These are phyloP conservation scores for Caiman crocodilus DNA, from an alignment of 2,797 vertebrate species.

Conservation along the genomic window DNA sequence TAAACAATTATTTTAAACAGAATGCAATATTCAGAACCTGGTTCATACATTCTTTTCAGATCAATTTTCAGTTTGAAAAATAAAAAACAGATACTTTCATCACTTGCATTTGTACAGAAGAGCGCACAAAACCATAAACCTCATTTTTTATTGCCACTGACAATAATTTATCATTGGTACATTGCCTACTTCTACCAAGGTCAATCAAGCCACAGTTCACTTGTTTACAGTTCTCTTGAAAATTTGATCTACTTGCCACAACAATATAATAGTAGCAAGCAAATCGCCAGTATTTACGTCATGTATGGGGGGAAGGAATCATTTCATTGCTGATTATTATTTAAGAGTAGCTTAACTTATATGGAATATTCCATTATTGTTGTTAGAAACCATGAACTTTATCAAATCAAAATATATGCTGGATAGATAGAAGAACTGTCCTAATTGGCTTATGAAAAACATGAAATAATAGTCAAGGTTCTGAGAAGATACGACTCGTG, in stretches of 20 bases:
- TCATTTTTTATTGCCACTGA: background rate
- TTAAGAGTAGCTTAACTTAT: background rate
- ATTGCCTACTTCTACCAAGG: background rate
- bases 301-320: background rate
- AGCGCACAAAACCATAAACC: background rate
- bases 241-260: background rate
- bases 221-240: background rate
- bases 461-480: background rate
- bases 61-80: background rate
- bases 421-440: background rate
- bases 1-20: background rate
- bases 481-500: background rate
- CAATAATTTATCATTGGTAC: background rate
- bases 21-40: background rate
- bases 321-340: background rate
- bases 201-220: background rate
- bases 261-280: background rate
- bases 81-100: background rate
- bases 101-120: background rate
- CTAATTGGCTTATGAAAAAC: background rate
- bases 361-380: conserved; percentile 2
- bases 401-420: background rate
- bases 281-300: background rate
- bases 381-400: background rate
- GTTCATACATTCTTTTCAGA: background rate